Evolutionary conservation across 2,113 vertebrate genomes (phyloP).

Genomic region (Nannobrachium achirus): DNA sequence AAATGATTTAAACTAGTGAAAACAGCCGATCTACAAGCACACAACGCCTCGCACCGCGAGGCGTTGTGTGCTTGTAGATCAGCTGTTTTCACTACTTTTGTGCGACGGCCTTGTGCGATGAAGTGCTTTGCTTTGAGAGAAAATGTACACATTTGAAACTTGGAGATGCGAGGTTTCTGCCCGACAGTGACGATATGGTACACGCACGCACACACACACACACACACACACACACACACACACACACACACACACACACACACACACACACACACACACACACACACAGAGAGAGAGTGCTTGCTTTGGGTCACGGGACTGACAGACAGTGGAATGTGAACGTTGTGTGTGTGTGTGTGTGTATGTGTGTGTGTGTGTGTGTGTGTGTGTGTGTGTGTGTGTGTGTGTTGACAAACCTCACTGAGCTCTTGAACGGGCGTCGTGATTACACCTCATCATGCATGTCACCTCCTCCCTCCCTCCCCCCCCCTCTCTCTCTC

Average conservation of each 20-base stretch:
- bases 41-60: no score
- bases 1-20: no score
- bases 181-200: no score
- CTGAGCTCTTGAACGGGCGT: conserved; percentile 78
- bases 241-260: background rate
- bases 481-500: conserved; percentile 36
- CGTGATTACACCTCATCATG: conserved; percentile 81
- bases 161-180: no score
- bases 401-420: conserved; percentile 81
- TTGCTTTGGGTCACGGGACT: conserved; percentile 74
- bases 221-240: conserved; percentile 7
- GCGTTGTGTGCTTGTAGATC: no score
- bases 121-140: no score
- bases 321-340: conserved; percentile 78
- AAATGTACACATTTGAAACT: no score
- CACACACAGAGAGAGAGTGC: conserved; percentile 32
- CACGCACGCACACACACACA: conserved; percentile 33
- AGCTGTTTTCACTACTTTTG: no score
- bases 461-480: conserved; percentile 59
- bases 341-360: conserved; percentile 79
- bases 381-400: conserved; percentile 80
- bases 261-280: background rate
- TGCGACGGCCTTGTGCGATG: no score
- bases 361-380: conserved; percentile 79
- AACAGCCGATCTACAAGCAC: no score